phyloP scores from a whole-genome alignment of 2,888 invertebrate genomes.

The Andrena dorsata region DNA sequence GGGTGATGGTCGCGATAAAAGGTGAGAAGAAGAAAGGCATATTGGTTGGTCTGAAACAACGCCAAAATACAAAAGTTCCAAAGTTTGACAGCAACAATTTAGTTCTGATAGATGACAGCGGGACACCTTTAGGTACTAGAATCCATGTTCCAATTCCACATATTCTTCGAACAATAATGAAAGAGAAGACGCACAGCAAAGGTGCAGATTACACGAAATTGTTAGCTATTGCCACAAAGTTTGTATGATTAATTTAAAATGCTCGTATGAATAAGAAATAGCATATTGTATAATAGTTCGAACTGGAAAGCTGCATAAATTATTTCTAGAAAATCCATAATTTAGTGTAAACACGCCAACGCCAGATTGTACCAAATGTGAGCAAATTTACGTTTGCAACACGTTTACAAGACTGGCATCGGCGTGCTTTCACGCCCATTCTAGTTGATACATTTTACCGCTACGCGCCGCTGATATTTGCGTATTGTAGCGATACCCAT shows the following conservation, averaged over 20 bases:
- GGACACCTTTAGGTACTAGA: slow-evolving; percentile 97
- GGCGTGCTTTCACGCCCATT: too few species aligned
- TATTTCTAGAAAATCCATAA: too few species aligned
- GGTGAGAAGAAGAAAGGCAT: slow-evolving; percentile 98
- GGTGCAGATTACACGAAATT: slow-evolving; percentile 97
- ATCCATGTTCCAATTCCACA: slow-evolving; percentile 98
- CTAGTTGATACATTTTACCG: too few species aligned
- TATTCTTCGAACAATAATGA: slow-evolving; percentile 92
- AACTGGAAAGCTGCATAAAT: too few species aligned
- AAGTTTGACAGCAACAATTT: slow-evolving; percentile 98
- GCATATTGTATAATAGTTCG: too few species aligned
- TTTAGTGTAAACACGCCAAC: too few species aligned
- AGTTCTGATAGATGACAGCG: slow-evolving; percentile 97
- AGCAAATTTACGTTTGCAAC: too few species aligned
- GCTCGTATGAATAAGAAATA: too few species aligned
- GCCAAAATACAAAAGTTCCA: slow-evolving; percentile 92
- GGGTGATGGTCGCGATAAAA: slow-evolving; percentile 96
- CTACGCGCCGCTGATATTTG: too few species aligned
- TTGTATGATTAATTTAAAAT: slow-evolving; percentile 87
- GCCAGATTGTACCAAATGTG: too few species aligned
- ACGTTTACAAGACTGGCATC: too few species aligned
- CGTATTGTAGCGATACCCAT: too few species aligned
- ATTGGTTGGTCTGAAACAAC: slow-evolving; percentile 94
- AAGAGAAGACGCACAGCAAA: slow-evolving; percentile 92
- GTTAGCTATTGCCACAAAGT: slow-evolving; percentile 94